phyloP scores from a whole-genome alignment of 2,888 invertebrate species.

The Ditula angustiorana region DNA sequence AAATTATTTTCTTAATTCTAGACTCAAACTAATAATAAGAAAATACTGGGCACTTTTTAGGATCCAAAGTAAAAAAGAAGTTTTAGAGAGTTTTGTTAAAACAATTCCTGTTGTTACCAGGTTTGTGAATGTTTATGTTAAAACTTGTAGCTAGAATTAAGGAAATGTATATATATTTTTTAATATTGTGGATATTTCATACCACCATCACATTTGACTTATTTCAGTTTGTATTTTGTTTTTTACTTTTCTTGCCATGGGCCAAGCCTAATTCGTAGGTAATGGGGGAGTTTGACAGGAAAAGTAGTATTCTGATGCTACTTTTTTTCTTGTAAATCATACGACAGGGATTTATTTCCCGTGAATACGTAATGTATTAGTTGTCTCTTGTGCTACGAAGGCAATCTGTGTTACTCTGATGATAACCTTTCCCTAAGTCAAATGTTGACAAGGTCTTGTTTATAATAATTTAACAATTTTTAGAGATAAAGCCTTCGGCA shows the following conservation, averaged over 20 bases:
- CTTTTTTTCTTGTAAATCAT: too few species aligned
- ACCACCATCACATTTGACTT: too few species aligned
- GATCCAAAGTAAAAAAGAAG: slow-evolving; percentile 59
- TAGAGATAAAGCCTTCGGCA: background rate
- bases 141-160: slow-evolving; percentile 65
- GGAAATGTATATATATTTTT: too few species aligned
- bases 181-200: too few species aligned
- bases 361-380: background rate
- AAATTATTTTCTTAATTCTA: slow-evolving; percentile 73
- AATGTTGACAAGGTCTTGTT: background rate
- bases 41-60: slow-evolving; percentile 52
- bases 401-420: background rate
- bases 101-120: slow-evolving; percentile 66
- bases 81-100: slow-evolving; percentile 62
- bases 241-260: too few species aligned
- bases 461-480: background rate
- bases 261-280: too few species aligned
- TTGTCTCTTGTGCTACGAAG: background rate
- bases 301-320: too few species aligned
- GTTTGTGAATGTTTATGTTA: slow-evolving; percentile 54
- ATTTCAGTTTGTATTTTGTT: too few species aligned
- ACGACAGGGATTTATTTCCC: too few species aligned
- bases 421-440: background rate
- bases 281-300: too few species aligned
- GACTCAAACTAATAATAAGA: slow-evolving; percentile 60